A percentile compares a stretch with the other conserved stretches of the same genome.
Conservation (phyloP, 2,113 vertebrate genomes). For the Mungos mungo region DNA sequence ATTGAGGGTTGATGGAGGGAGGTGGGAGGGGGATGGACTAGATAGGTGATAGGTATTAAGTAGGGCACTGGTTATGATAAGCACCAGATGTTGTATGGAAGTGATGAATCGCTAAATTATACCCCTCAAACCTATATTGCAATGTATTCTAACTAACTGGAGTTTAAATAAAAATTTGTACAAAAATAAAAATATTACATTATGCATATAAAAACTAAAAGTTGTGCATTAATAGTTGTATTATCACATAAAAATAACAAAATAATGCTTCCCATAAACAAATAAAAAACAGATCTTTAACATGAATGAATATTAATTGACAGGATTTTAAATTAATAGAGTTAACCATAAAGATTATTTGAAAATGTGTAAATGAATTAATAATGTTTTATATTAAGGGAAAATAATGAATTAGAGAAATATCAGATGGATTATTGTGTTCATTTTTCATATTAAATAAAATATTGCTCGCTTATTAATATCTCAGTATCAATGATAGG, state of each 20-base stretch:
- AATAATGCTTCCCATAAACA: neutral
- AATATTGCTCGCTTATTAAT: neutral
- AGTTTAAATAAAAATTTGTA: too few relatives aligned
- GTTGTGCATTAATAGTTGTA: neutral
- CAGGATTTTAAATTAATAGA: neutral
- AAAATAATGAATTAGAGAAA: neutral
- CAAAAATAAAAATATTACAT: too few relatives aligned
- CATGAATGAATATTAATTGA: neutral
- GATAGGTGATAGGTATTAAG: too few relatives aligned
- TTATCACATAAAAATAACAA: neutral
- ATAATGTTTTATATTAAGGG: neutral
- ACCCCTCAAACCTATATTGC: too few relatives aligned
- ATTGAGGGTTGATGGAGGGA: too few relatives aligned
- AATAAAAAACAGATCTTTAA: neutral
- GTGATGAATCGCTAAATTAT: too few relatives aligned
- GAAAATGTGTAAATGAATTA: slow-evolving; percentile 15
- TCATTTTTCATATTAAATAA: neutral
- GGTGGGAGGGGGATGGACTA: too few relatives aligned
- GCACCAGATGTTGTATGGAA: too few relatives aligned
- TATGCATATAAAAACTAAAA: neutral
- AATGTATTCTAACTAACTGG: too few relatives aligned
- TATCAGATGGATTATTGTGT: neutral
- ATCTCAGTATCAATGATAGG: neutral
- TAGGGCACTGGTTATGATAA: too few relatives aligned
- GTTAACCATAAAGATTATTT: neutral